Evolutionary conservation across 2,797 vertebrate genomes (phyloP).

Genomic region (Eulemur mongoz): DNA sequence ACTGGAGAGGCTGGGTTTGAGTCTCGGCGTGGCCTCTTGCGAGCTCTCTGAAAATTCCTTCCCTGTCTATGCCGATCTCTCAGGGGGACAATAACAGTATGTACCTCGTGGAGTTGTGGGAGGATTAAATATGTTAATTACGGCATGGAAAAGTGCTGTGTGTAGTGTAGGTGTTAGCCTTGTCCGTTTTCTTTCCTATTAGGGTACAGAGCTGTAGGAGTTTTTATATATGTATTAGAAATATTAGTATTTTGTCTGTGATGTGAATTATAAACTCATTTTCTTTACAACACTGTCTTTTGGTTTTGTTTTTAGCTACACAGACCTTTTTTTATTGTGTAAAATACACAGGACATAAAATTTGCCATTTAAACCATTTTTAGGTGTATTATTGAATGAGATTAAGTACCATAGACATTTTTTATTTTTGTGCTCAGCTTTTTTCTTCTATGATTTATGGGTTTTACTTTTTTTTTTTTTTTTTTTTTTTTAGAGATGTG

Average conservation of each 20-base stretch:
- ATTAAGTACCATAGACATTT: not conserved
- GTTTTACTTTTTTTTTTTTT: not conserved
- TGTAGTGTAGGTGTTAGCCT: not conserved
- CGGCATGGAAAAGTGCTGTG: not conserved
- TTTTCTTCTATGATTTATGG: not conserved
- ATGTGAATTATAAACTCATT: not conserved
- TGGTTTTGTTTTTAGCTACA: not conserved
- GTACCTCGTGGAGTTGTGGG: not conserved
- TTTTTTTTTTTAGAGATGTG: not conserved
- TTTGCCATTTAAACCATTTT: not conserved
- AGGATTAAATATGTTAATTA: not conserved
- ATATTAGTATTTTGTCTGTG: not conserved
- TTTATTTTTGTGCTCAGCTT: not conserved
- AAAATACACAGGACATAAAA: not conserved
- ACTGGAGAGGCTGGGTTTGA: not conserved
- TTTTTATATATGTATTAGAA: not conserved
- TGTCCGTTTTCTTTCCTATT: not conserved
- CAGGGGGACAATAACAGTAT: not conserved
- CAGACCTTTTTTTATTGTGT: not conserved
- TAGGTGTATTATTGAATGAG: not conserved
- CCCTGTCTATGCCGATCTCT: not conserved
- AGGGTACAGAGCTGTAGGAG: too few relatives aligned
- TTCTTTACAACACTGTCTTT: not conserved
- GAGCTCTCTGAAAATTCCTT: not conserved
- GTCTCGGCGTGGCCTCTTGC: not conserved